A percentile compares a stretch with the other conserved stretches of the same genome.
Conservation (phyloP, 2,113 vertebrate species). For the Propithecus coquereli region DNA sequence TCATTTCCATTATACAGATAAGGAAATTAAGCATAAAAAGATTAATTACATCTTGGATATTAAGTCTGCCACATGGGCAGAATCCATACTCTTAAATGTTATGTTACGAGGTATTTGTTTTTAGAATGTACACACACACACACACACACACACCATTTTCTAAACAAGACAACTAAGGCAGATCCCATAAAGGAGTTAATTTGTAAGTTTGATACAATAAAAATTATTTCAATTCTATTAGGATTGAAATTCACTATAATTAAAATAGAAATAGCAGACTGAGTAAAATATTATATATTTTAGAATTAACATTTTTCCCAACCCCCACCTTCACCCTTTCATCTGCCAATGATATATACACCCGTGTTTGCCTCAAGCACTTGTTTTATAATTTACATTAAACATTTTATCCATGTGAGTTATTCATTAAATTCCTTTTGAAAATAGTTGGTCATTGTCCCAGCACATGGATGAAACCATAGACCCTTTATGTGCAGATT, state of each 20-base stretch:
- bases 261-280: neutral
- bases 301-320: neutral
- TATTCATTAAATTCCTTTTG: neutral
- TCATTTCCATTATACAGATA: neutral
- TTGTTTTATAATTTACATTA: constrained; percentile 15
- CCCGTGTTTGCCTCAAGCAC: neutral
- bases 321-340: neutral
- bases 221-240: neutral
- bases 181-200: neutral
- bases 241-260: neutral
- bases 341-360: neutral
- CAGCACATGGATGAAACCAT: neutral
- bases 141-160: neutral
- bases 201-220: neutral
- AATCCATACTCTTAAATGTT: neutral
- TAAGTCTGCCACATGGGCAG: neutral
- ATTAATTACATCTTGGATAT: neutral
- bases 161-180: neutral
- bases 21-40: neutral
- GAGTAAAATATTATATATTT: neutral
- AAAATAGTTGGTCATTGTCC: neutral
- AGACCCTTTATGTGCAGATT: neutral
- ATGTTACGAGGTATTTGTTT: neutral
- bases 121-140: neutral
- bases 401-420: neutral